Percentiles rank a stretch among this genome's conserved stretches.
These are phyloP conservation scores for Martes flavigula DNA, from an alignment of 2,797 vertebrate genomes.

Conservation along the genomic window DNA sequence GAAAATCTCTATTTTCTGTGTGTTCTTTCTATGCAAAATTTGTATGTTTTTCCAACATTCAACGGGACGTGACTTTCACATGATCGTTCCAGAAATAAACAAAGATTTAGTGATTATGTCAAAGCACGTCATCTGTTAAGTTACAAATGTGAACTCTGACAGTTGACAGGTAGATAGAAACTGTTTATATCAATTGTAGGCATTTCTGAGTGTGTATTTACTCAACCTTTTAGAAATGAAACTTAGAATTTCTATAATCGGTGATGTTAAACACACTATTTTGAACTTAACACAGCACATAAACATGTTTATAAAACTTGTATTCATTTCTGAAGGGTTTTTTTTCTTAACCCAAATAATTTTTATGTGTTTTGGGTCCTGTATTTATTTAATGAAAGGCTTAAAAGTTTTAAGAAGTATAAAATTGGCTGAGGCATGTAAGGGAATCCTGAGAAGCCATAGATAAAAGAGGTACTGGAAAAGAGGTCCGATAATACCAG, in stretches of 20 bases:
- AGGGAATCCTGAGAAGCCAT: conserved; percentile 44
- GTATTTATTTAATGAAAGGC: conserved; percentile 48
- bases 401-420: conserved; percentile 57
- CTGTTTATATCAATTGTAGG: conserved; percentile 48
- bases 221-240: conserved; percentile 61
- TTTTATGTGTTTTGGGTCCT: conserved; percentile 34
- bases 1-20: background rate
- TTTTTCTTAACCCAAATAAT: conserved; percentile 51
- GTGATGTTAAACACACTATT: conserved; percentile 51
- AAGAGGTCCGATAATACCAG: background rate
- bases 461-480: background rate
- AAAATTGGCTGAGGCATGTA: conserved; percentile 37
- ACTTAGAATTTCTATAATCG: conserved; percentile 43
- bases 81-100: conserved; percentile 55
- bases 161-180: conserved; percentile 60
- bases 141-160: conserved; percentile 51
- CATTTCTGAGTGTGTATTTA: conserved; percentile 67
- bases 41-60: conserved; percentile 55
- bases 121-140: conserved; percentile 47
- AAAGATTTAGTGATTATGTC: conserved; percentile 51
- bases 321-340: conserved; percentile 31
- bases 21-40: background rate
- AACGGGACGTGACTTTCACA: conserved; percentile 1
- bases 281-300: conserved; percentile 46
- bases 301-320: conserved; percentile 63